A percentile compares a stretch with the other conserved stretches of the same genome.
Conservation (phyloP, 2,888 invertebrate genomes). For the Eupithecia insigniata region DNA sequence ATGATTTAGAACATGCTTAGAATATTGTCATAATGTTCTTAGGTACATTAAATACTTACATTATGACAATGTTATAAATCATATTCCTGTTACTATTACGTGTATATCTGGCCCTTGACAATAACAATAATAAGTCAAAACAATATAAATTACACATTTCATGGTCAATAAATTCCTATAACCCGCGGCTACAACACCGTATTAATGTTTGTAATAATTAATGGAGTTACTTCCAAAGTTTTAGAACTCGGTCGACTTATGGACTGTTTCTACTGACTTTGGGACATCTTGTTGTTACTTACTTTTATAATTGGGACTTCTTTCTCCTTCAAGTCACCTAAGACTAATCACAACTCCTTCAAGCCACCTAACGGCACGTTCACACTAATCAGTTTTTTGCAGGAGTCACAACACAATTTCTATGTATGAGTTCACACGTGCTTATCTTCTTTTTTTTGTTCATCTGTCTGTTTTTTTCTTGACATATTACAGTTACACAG, state of each 20-base stretch:
- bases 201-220: conserved; percentile 53
- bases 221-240: conserved; percentile 47
- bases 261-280: conserved; percentile 49
- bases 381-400: too few relatives aligned
- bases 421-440: too few relatives aligned
- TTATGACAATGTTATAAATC: background rate
- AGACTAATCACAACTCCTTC: too few relatives aligned
- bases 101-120: conserved; percentile 1
- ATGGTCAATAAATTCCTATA: conserved; percentile 42
- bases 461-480: too few relatives aligned
- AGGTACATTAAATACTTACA: background rate
- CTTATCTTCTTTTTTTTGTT: too few relatives aligned
- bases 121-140: conserved; percentile 22
- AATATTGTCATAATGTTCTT: too few relatives aligned
- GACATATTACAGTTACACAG: too few relatives aligned
- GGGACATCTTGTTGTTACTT: conserved; percentile 8
- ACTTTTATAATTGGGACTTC: conserved; percentile 9
- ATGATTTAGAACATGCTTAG: too few relatives aligned
- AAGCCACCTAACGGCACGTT: too few relatives aligned
- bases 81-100: background rate
- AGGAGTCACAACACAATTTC: too few relatives aligned
- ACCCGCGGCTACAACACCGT: conserved; percentile 45
- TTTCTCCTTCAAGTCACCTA: background rate
- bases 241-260: conserved; percentile 55
- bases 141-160: conserved; percentile 28